phyloP scores from a whole-genome alignment of 2,888 invertebrate species.

The Abscondita cerata region DNA sequence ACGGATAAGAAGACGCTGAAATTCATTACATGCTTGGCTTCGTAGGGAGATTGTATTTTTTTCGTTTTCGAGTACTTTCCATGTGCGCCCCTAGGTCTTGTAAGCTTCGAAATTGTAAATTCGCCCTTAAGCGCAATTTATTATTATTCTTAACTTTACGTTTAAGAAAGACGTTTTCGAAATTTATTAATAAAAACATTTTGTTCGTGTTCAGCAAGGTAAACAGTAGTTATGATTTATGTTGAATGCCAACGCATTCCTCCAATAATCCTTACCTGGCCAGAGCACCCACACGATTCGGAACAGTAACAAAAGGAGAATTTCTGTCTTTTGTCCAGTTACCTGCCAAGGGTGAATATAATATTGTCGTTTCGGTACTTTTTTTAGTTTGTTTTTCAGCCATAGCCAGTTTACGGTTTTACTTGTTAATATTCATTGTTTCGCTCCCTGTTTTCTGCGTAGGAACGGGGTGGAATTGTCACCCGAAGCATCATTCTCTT shows the following conservation, averaged over 20 bases:
- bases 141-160: slow-evolving; percentile 15
- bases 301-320: slow-evolving; percentile 55
- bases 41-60: slow-evolving; percentile 58
- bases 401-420: slow-evolving; percentile 3
- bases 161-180: neutral
- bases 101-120: slow-evolving; percentile 32
- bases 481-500: slow-evolving; percentile 16
- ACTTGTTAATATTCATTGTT: slow-evolving; percentile 18
- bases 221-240: slow-evolving; percentile 28
- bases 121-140: neutral
- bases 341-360: slow-evolving; percentile 53
- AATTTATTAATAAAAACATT: too few relatives aligned
- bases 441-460: slow-evolving; percentile 7
- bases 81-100: slow-evolving; percentile 47
- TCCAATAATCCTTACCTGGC: slow-evolving; percentile 50
- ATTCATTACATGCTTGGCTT: slow-evolving; percentile 59
- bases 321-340: slow-evolving; percentile 56
- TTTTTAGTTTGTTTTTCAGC: slow-evolving; percentile 21
- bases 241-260: slow-evolving; percentile 44
- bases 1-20: slow-evolving; percentile 53
- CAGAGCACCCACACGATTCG: slow-evolving; percentile 56
- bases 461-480: slow-evolving; percentile 27
- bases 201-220: neutral
- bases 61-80: slow-evolving; percentile 52
- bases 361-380: slow-evolving; percentile 48